A percentile compares a stretch with the other conserved stretches of the same genome.
These are phyloP conservation scores for Liopterus haemorrhoidalis DNA, from an alignment of 2,888 invertebrate species.

Conservation along the genomic window DNA sequence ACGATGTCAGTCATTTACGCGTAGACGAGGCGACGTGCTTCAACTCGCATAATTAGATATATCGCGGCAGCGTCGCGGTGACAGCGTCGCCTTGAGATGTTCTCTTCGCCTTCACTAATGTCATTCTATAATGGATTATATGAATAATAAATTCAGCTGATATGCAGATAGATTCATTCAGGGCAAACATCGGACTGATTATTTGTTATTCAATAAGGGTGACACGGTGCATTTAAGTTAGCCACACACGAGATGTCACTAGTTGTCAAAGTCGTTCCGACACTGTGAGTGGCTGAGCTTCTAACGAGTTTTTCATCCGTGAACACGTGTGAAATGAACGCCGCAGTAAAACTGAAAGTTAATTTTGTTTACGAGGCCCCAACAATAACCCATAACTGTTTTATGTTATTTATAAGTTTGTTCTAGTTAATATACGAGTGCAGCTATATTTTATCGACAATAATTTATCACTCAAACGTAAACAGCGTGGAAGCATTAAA, in stretches of 20 bases:
- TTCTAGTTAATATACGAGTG: constrained; percentile 8
- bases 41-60: constrained; percentile 21
- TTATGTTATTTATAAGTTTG: too few relatives aligned
- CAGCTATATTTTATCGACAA: constrained; percentile 12
- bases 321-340: too few relatives aligned
- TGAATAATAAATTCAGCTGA: constrained; percentile 20
- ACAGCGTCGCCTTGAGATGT: constrained; percentile 22
- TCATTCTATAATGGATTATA: constrained; percentile 19
- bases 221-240: too few relatives aligned
- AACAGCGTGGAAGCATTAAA: constrained; percentile 14
- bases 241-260: too few relatives aligned
- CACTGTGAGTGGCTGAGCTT: too few relatives aligned
- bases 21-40: background rate
- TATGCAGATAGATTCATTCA: constrained; percentile 12
- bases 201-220: too few relatives aligned
- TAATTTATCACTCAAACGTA: constrained; percentile 11
- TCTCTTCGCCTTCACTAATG: constrained; percentile 1
- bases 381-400: too few relatives aligned
- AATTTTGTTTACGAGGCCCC: too few relatives aligned
- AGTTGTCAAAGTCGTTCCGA: too few relatives aligned
- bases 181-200: too few relatives aligned
- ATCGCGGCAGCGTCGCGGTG: constrained; percentile 10
- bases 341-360: too few relatives aligned
- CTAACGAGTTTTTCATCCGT: too few relatives aligned
- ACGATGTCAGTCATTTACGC: background rate